Evolutionary conservation across 2,797 vertebrate genomes (phyloP).

Genomic region (Phrynocephalus forsythii): DNA sequence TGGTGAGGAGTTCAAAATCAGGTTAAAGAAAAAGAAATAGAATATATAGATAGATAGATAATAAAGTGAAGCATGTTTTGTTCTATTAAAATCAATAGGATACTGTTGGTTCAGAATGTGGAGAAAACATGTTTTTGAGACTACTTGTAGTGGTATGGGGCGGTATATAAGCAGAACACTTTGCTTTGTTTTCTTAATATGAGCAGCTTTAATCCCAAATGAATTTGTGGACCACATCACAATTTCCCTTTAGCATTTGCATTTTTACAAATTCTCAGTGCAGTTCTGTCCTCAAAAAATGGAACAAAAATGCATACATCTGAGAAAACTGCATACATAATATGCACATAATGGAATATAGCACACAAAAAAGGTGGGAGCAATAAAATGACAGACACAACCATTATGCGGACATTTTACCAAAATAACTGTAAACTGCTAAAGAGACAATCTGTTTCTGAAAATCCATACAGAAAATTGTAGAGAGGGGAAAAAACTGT

Average conservation of each 20-base stretch:
- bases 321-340: not conserved
- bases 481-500: not conserved
- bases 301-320: not conserved
- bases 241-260: not conserved
- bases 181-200: not conserved
- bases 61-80: not conserved
- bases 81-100: not conserved
- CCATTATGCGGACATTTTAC: not conserved
- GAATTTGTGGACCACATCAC: not conserved
- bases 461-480: not conserved
- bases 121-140: not conserved
- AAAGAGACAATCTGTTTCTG: not conserved
- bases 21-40: not conserved
- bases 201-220: not conserved
- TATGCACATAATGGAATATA: not conserved
- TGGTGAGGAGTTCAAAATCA: not conserved
- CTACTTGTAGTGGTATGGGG: no score
- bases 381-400: not conserved
- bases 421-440: not conserved
- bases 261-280: not conserved
- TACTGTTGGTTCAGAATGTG: not conserved
- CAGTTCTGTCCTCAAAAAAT: not conserved
- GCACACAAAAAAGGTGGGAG: no score
- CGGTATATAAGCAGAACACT: no score
- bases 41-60: not conserved